Evolutionary conservation across 1,140 invertebrate species (phyloP), one percentile per base, ranked within the genome.

Genomic region (Lucilia sericata): DNA sequence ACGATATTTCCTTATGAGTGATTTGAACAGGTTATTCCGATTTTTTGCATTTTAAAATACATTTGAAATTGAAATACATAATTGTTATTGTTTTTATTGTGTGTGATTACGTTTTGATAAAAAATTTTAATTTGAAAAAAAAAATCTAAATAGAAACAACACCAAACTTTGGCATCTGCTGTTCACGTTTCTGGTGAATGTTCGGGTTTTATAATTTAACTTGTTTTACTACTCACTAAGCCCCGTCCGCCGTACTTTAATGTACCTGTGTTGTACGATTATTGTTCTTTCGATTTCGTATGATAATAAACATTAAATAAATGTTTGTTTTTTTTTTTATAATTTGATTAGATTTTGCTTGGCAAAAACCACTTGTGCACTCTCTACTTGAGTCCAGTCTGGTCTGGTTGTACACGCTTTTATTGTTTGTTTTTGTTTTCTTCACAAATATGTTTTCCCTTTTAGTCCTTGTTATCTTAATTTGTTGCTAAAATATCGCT

Each of bases 121-220:
- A 70, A 21, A 9, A 5, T 8, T 10, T n/a, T 70, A 19, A 70
- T 30, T 30, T 30, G 25, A 70, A 19, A 21, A 55, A 2, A 70
- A 21, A 42, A 42, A 8, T 42, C 42, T 42, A 70, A 70, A 70
- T 70, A 21, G n/a, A 21, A 19, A 21, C 65, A 7, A 4, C n/a
- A 70, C 19, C n/a, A 14, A 80, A 80, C 76, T 80, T 80, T 80
- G 76, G 76, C 76, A 80, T 80, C 76, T 49, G 75, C 34, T 78
- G 76, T 80, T 80, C 76, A 80, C 76, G 76, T 80, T 80, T 80
- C 49, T 49, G 19, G 10, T 21, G 76, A 80, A 49, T 80, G 76
- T 21, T 80, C 21, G 14, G n/a, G 4, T 19, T 80, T 80, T 25
- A 80, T 80, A 80, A 70, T 21, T 70, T 25, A 70, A 70, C 65